phyloP scores from a whole-genome alignment of 1,140 invertebrate genomes.

The Cotesia glomerata region DNA sequence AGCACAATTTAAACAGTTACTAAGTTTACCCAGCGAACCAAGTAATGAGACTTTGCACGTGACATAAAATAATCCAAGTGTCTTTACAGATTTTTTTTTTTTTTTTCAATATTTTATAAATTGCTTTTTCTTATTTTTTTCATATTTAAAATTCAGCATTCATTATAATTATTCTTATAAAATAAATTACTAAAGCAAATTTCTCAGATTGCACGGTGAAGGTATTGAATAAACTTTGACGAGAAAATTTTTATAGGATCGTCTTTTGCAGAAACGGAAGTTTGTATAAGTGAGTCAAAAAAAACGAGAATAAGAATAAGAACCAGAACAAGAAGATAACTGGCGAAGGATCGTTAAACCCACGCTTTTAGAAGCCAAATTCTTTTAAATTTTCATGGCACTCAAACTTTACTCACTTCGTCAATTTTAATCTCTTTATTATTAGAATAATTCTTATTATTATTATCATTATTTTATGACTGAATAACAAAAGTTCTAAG shows the following conservation, averaged over 20 bases:
- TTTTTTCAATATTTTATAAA: not conserved
- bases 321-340: not conserved
- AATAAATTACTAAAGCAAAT: no score
- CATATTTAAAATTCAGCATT: no score
- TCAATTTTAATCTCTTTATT: no score
- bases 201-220: not conserved
- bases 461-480: no score
- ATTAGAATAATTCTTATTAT: no score
- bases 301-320: no score
- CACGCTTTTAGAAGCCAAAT: not conserved
- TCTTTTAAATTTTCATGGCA: not conserved
- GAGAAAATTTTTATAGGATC: constrained; percentile 17
- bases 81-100: not conserved
- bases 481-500: not conserved
- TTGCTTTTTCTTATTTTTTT: not conserved
- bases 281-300: not conserved
- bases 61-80: constrained; percentile 19
- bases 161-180: not conserved
- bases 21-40: constrained; percentile 1
- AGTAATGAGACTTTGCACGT: constrained; percentile 23
- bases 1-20: no score
- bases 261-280: constrained; percentile 5
- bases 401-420: not conserved
- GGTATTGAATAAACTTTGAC: constrained; percentile 11
- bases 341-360: not conserved